Evolutionary conservation across 2,113 vertebrate genomes (phyloP), one percentile per base, ranked within the genome.

Genomic region (Cyprinodon tularosa): DNA sequence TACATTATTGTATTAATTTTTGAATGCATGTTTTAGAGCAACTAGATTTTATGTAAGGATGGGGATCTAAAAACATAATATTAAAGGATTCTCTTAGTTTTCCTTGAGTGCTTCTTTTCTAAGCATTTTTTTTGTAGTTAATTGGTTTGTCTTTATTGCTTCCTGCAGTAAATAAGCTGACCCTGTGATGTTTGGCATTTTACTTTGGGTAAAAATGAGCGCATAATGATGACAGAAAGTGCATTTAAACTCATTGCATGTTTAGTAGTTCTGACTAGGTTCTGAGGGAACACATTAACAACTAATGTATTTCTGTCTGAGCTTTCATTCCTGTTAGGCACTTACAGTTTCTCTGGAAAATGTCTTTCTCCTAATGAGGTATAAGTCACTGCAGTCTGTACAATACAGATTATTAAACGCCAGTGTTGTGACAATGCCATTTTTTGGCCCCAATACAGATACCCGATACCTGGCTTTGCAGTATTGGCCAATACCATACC

Each of bases 341-440:
- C 57, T 57, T 17, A 4, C 37, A 68, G 37, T 42, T 6, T 12
- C 13, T 15, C n/a, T 29, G 37, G 11, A 44, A 12, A 10, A 65
- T 53, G 44, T 12, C 11, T 48, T 38, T 69, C 68, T 74, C 71
- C 65, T 44, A 76, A 77, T 57, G 63, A 76, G 82, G 59, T 76
- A 76, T 39, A 60, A 57, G 59, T 65, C 61, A 13, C 63, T 81
- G 1, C 13, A 65, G 29, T 14, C 44, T 62, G 29, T 15, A 13
- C n/a, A 50, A 62, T 59, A 9, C 68, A 60, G 57, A 66, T 38
- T 22, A 29, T 29, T 29, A 29, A 29, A 29, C 29, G 29, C 29
- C 29, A 29, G 29, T 29, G 29, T 29, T 29, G 29, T 1, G 29
- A 1, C 29, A 29, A 29, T 29, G 29, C 29, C 29, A 29, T 29